Evolutionary conservation across 2,888 invertebrate species (phyloP).

Genomic region (Serrognathus titanus): DNA sequence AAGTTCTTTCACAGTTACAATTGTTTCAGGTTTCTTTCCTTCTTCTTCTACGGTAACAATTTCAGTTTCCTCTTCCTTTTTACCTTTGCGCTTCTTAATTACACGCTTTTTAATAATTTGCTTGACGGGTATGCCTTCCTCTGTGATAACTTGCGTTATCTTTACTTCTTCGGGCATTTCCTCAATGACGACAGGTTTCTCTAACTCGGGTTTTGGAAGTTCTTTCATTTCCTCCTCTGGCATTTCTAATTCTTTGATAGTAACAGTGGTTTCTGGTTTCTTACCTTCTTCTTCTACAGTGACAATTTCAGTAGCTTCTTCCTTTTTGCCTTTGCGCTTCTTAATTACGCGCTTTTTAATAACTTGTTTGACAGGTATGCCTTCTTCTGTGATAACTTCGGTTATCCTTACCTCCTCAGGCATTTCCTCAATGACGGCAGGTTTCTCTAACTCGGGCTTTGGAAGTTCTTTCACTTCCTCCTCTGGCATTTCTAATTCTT

Average conservation of each 20-base stretch:
- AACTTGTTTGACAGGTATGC: constrained; percentile 36
- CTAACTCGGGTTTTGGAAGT: constrained; percentile 31
- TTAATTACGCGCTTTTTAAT: constrained; percentile 36
- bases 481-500: constrained; percentile 26
- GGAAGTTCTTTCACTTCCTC: constrained; percentile 25
- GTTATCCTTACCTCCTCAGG: constrained; percentile 34
- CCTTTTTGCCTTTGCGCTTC: constrained; percentile 31
- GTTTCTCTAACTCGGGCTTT: background rate
- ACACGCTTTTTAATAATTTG: constrained; percentile 33
- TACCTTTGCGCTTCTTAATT: constrained; percentile 37
- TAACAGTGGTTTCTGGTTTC: constrained; percentile 42
- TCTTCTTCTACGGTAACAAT: constrained; percentile 36
- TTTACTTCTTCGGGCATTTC: constrained; percentile 43
- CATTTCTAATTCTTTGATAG: constrained; percentile 35
- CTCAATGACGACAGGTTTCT: constrained; percentile 25
- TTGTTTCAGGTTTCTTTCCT: constrained; percentile 32
- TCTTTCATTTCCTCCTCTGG: constrained; percentile 19
- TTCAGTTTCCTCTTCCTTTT: constrained; percentile 47
- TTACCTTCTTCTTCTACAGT: constrained; percentile 47
- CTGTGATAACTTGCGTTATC: constrained; percentile 39
- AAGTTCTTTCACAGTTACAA: constrained; percentile 31
- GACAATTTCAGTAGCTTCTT: constrained; percentile 41
- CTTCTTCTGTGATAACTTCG: constrained; percentile 44
- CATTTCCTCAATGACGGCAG: constrained; percentile 28
- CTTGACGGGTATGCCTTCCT: constrained; percentile 43